Base-by-base conservation (phyloP, 35 echinoderm and acorn worm species). In the Apostichopus japonicus region DNA sequence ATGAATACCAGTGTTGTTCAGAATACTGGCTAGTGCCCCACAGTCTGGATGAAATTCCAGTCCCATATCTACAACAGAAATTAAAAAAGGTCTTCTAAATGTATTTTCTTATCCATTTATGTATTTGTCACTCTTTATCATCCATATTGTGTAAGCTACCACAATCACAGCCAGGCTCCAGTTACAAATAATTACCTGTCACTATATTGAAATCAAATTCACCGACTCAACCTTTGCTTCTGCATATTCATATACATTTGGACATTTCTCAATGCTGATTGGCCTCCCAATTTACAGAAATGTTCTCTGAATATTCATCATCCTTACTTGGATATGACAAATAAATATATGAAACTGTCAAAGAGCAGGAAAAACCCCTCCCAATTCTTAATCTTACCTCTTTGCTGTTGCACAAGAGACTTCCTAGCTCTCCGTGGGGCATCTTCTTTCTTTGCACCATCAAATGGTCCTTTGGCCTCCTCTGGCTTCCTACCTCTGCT, bases 21-120 rank as follows among this genome's bases (percentile, higher is more conserved):
- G 56, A 15, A 95, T 95, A 77, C 94, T 95, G 17, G 94, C 94
- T 4, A 95, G 91, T 72, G 94, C 91, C 10, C 76, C 90, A 0
- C 63, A 56, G 72, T 93, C 91, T 1, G 33, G n/a, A 22, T 92
- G 83, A 79, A 95, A 95, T 19, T 94, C 77, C 8, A 94, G 81
- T 23, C 75, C 87, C 76, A 81, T 78, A 17, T 63, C 93, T 94
- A 61, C 14, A 87, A 27, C 16, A 90, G 61, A 23, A 87, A 63
- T 10, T 2, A 51, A 5, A 16, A 55, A 92, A 92, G 54, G 80
- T 24, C 11, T 44, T 44, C 33, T 44, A 44, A 44, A 44, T 44
- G 33, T 44, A 44, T 4, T 44, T 44, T 44, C 33, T 44, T 44
- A 44, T 44, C 33, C 0, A 44, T 44, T 44, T 44, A 44, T 44